These are phyloP conservation scores for Cydia splendana DNA, from an alignment of 1,140 invertebrate genomes.

Conservation along the genomic window DNA sequence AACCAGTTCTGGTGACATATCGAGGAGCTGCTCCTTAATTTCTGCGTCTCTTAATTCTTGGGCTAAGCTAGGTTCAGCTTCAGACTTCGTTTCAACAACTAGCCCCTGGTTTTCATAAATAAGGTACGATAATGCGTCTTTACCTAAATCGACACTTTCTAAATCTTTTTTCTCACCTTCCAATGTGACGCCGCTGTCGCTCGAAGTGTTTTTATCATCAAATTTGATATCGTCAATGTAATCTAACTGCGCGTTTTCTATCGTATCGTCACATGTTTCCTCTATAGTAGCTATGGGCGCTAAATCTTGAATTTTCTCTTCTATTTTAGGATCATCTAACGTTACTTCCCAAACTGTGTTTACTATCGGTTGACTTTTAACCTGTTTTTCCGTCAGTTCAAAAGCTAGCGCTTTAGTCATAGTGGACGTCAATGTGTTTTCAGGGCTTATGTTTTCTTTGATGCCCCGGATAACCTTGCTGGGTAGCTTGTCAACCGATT, in stretches of 20 bases:
- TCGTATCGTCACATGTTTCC: conserved; percentile 61
- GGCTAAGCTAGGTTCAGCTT: conserved; percentile 54
- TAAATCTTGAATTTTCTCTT: conserved; percentile 54
- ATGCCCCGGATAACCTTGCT: conserved; percentile 74
- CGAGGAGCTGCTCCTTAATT: conserved; percentile 59
- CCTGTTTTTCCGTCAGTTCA: conserved; percentile 61
- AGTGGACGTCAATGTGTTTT: conserved; percentile 73
- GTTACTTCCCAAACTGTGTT: conserved; percentile 51
- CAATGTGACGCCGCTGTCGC: conserved; percentile 40
- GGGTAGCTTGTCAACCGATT: conserved; percentile 71
- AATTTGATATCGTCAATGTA: conserved; percentile 65
- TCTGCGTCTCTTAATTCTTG: conserved; percentile 68
- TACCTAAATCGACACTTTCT: conserved; percentile 60
- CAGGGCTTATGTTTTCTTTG: conserved; percentile 78
- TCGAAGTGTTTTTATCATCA: conserved; percentile 46
- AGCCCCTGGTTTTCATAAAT: conserved; percentile 53
- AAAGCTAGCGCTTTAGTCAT: conserved; percentile 67
- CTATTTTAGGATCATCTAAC: conserved; percentile 48
- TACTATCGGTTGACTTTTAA: conserved; percentile 50
- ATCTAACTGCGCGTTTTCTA: conserved; percentile 58
- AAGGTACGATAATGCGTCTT: conserved; percentile 68
- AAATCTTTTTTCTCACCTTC: conserved; percentile 39
- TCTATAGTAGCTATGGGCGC: conserved; percentile 72
- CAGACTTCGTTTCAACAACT: background rate
- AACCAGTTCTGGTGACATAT: conserved; percentile 68